phyloP scores from a whole-genome alignment of 1,140 invertebrate species.

The Pemphigus obesinymphae region DNA sequence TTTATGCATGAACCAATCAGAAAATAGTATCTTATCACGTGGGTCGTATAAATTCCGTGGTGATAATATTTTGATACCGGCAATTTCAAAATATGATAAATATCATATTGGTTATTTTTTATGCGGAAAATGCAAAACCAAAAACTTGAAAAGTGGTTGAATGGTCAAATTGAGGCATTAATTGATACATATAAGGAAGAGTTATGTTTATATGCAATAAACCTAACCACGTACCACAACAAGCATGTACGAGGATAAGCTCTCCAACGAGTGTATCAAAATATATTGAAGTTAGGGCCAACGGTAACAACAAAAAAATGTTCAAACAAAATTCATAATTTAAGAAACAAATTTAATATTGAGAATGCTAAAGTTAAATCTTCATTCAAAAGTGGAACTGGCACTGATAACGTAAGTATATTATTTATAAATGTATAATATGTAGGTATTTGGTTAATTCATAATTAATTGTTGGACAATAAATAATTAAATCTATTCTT shows the following conservation, averaged over 20 bases:
- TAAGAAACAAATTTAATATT: not conserved
- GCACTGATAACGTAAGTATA: not conserved
- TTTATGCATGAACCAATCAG: too few relatives aligned
- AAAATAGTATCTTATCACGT: too few relatives aligned
- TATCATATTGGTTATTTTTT: too few relatives aligned
- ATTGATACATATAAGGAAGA: not conserved
- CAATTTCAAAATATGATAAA: too few relatives aligned
- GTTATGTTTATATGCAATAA: not conserved
- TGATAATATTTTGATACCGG: too few relatives aligned
- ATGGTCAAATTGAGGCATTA: not conserved
- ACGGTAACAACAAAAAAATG: not conserved
- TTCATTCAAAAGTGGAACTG: not conserved
- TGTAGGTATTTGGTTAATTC: too few relatives aligned
- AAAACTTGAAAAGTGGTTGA: not conserved
- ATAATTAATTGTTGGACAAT: too few relatives aligned
- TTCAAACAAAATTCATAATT: not conserved
- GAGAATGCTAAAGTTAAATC: not conserved
- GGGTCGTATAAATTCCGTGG: too few relatives aligned
- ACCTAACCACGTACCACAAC: not conserved
- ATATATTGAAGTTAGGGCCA: not conserved
- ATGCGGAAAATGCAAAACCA: not conserved
- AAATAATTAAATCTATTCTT: too few relatives aligned
- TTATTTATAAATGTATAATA: too few relatives aligned
- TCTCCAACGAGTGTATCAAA: not conserved
- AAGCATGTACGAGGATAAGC: not conserved